Conservation (phyloP, 2,797 vertebrate species). For the Catostomus latipinnis region DNA sequence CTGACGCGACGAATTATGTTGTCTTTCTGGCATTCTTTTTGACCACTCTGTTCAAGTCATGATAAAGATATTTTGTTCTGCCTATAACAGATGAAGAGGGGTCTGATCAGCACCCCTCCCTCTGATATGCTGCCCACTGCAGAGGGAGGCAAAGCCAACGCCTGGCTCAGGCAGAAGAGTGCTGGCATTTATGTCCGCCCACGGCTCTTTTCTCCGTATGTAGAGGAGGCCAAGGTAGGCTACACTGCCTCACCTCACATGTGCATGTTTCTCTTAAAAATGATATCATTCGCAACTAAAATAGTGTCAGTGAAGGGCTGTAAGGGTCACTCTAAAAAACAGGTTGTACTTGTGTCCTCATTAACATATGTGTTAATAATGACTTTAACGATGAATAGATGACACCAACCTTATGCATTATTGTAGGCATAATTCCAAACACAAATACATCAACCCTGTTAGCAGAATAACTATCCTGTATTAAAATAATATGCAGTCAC, state of each 20-base stretch:
- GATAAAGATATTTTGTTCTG: constrained; percentile 1
- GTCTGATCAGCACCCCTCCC: constrained; percentile 97
- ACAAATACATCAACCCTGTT: too few relatives aligned
- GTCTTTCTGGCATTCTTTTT: neutral
- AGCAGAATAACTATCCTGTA: too few relatives aligned
- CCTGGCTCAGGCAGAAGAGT: constrained; percentile 96
- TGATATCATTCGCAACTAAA: neutral
- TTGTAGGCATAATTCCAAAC: neutral
- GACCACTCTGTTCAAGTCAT: constrained; percentile 22
- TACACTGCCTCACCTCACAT: constrained; percentile 11
- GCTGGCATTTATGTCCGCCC: constrained; percentile 96
- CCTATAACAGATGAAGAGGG: constrained; percentile 89
- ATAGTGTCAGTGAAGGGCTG: too few relatives aligned
- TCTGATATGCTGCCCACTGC: constrained; percentile 96
- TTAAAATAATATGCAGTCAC: too few relatives aligned
- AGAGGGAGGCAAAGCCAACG: constrained; percentile 94
- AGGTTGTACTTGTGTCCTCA: too few relatives aligned
- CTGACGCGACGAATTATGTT: too few relatives aligned
- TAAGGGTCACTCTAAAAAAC: neutral
- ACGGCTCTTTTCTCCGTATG: constrained; percentile 96
- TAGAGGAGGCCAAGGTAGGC: constrained; percentile 97
- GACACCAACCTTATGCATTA: neutral
- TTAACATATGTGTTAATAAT: constrained; percentile 10
- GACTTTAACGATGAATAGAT: neutral
- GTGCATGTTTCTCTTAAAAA: neutral